phyloP scores from a whole-genome alignment of 2,888 invertebrate genomes.

The Chymomyza caudatula region DNA sequence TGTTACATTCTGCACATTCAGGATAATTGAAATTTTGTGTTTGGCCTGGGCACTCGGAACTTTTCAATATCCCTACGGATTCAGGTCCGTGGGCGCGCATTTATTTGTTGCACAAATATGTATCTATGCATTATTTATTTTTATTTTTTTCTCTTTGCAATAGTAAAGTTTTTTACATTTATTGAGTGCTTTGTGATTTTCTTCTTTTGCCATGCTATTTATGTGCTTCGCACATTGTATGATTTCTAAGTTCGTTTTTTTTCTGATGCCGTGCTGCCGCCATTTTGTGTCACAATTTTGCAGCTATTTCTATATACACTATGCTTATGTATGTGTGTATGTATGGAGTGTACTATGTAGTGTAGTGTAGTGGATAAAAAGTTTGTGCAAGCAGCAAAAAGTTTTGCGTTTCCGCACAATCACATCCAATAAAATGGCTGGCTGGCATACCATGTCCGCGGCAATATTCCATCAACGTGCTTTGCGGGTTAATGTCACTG shows the following conservation, averaged over 20 bases:
- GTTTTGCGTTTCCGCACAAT: slow-evolving; percentile 67
- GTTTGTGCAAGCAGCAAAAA: slow-evolving; percentile 41
- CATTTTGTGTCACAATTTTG: slow-evolving; percentile 58
- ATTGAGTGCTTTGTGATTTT: slow-evolving; percentile 55
- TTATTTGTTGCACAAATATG: slow-evolving; percentile 37
- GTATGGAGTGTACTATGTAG: background rate
- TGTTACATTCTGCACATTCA: background rate
- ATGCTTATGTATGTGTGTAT: background rate
- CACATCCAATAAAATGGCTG: slow-evolving; percentile 66
- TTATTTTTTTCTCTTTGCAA: slow-evolving; percentile 19
- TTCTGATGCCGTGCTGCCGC: slow-evolving; percentile 39
- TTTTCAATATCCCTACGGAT: slow-evolving; percentile 21
- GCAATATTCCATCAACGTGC: slow-evolving; percentile 53
- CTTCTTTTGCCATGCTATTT: slow-evolving; percentile 24
- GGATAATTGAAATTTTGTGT: background rate
- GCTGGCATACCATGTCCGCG: slow-evolving; percentile 11
- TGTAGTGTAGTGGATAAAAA: slow-evolving; percentile 2
- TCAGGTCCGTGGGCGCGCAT: slow-evolving; percentile 24
- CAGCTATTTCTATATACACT: background rate
- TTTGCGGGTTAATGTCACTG: slow-evolving; percentile 49
- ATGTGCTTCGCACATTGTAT: background rate
- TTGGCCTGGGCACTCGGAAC: slow-evolving; percentile 9
- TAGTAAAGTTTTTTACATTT: slow-evolving; percentile 34
- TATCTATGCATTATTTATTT: too few species aligned
- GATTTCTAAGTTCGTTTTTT: slow-evolving; percentile 3